A percentile compares a stretch with the other conserved stretches of the same genome.
These are phyloP conservation scores for Xerus rutilus DNA, from an alignment of 2,797 vertebrate species.

Conservation along the genomic window DNA sequence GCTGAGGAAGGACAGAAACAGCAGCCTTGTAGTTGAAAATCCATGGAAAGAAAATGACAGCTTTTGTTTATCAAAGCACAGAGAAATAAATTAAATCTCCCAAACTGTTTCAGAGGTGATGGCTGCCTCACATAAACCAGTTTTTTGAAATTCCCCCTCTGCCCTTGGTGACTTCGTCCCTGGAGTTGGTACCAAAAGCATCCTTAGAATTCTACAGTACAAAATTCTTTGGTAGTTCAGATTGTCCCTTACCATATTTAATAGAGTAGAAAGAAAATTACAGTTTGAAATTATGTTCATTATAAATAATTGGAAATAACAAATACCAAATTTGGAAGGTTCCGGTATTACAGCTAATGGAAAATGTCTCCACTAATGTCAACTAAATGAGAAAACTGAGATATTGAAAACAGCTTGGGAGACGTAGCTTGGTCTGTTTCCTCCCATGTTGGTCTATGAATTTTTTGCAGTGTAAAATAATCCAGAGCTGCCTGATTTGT, in stretches of 20 bases:
- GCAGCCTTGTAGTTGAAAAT: background rate
- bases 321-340: background rate
- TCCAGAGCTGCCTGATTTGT: background rate
- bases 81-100: slow-evolving; percentile 20
- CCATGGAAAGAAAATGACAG: background rate
- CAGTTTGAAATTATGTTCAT: background rate
- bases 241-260: background rate
- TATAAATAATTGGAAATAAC: slow-evolving; percentile 6
- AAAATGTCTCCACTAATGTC: background rate
- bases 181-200: background rate
- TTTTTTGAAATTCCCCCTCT: background rate
- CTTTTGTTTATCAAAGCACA: slow-evolving; percentile 69
- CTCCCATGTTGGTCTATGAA: background rate
- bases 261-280: background rate
- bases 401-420: background rate
- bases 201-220: background rate
- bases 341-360: background rate
- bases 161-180: background rate
- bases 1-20: background rate
- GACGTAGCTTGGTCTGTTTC: background rate
- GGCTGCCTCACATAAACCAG: background rate
- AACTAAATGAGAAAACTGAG: background rate
- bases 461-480: background rate
- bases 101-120: slow-evolving; percentile 14
- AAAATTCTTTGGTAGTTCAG: background rate